Evolutionary conservation across 1,140 invertebrate species (phyloP), one percentile per base, ranked within the genome.

Genomic region (Zaprionus gabonicus): DNA sequence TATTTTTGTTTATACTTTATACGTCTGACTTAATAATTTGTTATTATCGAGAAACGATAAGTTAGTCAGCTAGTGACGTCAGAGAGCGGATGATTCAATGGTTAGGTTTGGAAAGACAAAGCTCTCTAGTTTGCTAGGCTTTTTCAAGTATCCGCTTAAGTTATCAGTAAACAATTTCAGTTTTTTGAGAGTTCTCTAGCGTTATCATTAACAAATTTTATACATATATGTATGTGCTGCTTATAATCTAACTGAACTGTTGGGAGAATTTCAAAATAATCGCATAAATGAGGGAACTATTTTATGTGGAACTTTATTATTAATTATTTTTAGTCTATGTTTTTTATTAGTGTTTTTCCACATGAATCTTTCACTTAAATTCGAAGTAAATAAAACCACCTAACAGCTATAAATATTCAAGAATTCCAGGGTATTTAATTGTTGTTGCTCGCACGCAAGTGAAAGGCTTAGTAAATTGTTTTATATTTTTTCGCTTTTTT

Each of bases 11-110:
- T 34, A 34, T 10, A 31, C 28, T 34, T 3, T 10, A 34, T 10
- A n/a, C 15, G 2, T 17, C 31, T 27, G 27, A 56, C 17, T 17
- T 31, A 56, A 56, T 25, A 15, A 28, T 31, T 56, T 12, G 3
- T 15, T 38, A 15, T 46, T 17, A 46, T 46, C n/a, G 7, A 46
- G 41, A 17, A 46, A 9, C 15, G 27, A 51, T 51, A 56, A 28
- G 41, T 69, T 62, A 60, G 57, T 69, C 44, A 69, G 15, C 20
- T 17, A 31, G 41, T 69, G 57, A 62, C 67, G 67, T 69, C 57
- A 69, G 6, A 4, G 9, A 23, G 20, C 10, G 41, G 12, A 51
- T 51, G 46, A 51, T 51, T 51, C 46, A 51, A 51, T 12, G 4
- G n/a, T 13, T 17, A 6, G 10, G 9, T 17, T 46, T 38, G 36